A percentile compares a stretch with the other conserved stretches of the same genome.
Evolutionary conservation across 2,888 invertebrate species (phyloP).

Genomic region (Crepidodera aurea): DNA sequence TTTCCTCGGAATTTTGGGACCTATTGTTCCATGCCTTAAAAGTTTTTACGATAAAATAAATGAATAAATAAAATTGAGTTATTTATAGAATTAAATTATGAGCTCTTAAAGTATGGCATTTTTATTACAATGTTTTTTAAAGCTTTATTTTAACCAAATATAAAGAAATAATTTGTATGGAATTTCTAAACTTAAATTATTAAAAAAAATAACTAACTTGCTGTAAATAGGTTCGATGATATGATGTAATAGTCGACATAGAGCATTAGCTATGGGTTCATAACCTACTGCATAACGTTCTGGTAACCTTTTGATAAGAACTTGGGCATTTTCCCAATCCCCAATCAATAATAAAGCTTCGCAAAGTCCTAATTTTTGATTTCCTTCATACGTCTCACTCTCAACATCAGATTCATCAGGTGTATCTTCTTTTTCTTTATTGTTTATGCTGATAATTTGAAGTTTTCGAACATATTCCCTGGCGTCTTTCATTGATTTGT

Average conservation of each 20-base stretch:
- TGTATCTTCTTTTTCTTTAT: constrained; percentile 77
- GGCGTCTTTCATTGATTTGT: constrained; percentile 82
- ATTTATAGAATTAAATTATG: no score
- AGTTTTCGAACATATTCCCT: constrained; percentile 89
- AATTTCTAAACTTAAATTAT: no score
- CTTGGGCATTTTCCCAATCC: constrained; percentile 88
- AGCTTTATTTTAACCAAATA: no score
- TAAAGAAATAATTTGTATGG: no score
- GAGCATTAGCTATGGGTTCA: constrained; percentile 78
- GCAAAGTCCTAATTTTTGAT: constrained; percentile 91
- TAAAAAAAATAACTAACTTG: no score
- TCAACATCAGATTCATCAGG: constrained; percentile 71
- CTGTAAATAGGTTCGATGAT: constrained; percentile 88
- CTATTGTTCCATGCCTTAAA: constrained; percentile 75
- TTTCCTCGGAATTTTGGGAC: constrained; percentile 73
- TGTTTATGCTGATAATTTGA: constrained; percentile 81
- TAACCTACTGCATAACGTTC: constrained; percentile 80
- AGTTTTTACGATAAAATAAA: no score
- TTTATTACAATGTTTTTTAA: no score
- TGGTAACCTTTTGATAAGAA: constrained; percentile 83
- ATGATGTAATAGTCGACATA: constrained; percentile 82
- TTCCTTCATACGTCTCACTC: constrained; percentile 69
- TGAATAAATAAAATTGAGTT: background rate
- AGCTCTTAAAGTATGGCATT: no score
- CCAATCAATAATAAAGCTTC: constrained; percentile 88